phyloP scores from a whole-genome alignment of 2,113 vertebrate genomes.

The Tragulus kanchil region DNA sequence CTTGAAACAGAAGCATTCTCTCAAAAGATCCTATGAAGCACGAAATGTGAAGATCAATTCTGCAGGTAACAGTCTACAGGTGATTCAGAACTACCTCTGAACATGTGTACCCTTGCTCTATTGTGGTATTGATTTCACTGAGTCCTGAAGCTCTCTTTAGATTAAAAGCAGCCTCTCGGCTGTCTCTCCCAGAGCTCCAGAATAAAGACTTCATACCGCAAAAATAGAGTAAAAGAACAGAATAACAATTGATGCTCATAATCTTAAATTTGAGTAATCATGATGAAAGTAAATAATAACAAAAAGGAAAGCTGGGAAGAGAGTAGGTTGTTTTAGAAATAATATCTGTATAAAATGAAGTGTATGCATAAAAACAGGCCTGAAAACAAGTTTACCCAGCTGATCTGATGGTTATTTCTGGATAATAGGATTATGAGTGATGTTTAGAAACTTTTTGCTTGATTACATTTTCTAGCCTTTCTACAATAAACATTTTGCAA shows the following conservation, averaged over 20 bases:
- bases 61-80: neutral
- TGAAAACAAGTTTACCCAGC: neutral
- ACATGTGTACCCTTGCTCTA: neutral
- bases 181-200: neutral
- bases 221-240: neutral
- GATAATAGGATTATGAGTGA: neutral
- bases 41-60: neutral
- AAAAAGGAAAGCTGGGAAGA: neutral
- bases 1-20: neutral
- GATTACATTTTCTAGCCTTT: constrained; percentile 30
- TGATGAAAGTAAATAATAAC: constrained; percentile 40
- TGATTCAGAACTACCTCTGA: constrained; percentile 27
- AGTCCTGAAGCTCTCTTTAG: neutral
- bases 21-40: neutral
- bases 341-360: constrained; percentile 33
- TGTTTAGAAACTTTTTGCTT: constrained; percentile 12
- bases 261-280: neutral
- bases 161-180: neutral
- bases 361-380: neutral
- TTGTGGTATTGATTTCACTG: neutral
- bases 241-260: constrained; percentile 33
- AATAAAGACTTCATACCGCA: constrained; percentile 3
- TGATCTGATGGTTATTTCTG: neutral
- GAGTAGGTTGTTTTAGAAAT: constrained; percentile 22
- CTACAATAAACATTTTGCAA: neutral